Evolutionary conservation across 2,113 vertebrate genomes (phyloP), one percentile per base, ranked within the genome.

Genomic region (Helogale parvula): DNA sequence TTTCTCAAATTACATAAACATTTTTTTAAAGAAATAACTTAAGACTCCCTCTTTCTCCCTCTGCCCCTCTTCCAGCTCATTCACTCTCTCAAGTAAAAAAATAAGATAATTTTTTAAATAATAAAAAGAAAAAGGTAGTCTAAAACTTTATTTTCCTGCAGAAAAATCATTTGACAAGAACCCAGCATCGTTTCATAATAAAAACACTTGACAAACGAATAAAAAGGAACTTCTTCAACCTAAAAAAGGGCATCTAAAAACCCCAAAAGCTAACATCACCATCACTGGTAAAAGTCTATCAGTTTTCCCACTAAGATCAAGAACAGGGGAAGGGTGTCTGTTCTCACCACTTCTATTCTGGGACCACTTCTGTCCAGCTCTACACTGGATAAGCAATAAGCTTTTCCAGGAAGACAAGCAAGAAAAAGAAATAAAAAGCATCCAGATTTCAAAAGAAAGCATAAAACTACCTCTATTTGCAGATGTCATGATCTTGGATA

Each of bases 381-480:
- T 79, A 5, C 9, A 50, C n/a, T 2, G 4, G 13, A 88, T 50
- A 50, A 50, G 50, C 50, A 10, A 90, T 50, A 50, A 50, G 50
- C 50, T 50, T 50, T 13, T 50, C 17, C 54, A 68, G 68, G 29
- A 12, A 29, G 74, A 79, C 3, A 47, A 69, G 23, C 33, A 77
- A 88, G 60, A 82, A 88, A 96, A 76, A 80, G 33, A 87, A 82
- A 76, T 47, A 68, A 88, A 93, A 91, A 29, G 6, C 23, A 90
- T 25, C 27, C 35, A 76, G 10, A 76, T 15, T 35, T 52, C 31
- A 88, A 87, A 83, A 11, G 0, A 60, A 88, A 8, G 84, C 72
- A 23, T 27, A 87, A 94, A 96, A 54, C 19, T 69, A 25, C 3
- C 15, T 50, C 25, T 92, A 31, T 71, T 85, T 88, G 25, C 47